A percentile compares a stretch with the other conserved stretches of the same genome.
Conservation (phyloP, 2,888 invertebrate genomes). For the Zhengitettix transpicula region DNA sequence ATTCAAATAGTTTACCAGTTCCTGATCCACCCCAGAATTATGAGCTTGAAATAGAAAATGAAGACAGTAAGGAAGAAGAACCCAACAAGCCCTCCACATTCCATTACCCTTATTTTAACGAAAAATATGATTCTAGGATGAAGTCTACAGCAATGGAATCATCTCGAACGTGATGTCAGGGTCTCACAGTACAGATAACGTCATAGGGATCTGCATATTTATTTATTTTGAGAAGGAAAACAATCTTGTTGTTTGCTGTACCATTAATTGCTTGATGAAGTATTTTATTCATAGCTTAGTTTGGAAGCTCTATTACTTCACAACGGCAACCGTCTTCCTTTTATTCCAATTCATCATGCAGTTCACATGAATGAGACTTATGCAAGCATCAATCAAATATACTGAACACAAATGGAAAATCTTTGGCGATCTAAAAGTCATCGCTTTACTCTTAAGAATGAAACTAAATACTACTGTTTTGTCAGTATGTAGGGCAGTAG, state of each 20-base stretch:
- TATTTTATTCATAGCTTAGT: neutral
- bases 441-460: neutral
- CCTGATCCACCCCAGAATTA: neutral
- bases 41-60: constrained; percentile 1
- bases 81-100: neutral
- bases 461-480: neutral
- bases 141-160: neutral
- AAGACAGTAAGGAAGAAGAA: constrained; percentile 1
- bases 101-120: neutral
- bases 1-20: neutral
- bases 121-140: neutral
- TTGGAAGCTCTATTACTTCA: neutral
- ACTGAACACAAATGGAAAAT: neutral
- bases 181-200: neutral
- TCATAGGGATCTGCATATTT: neutral
- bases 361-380: neutral
- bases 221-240: neutral
- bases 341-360: neutral
- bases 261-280: neutral
- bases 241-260: neutral
- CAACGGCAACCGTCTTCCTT: neutral
- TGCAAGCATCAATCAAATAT: neutral
- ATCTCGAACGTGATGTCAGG: neutral
- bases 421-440: neutral
- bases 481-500: neutral